These are phyloP conservation scores for Coremacera marginata DNA, from an alignment of 2,888 invertebrate genomes.

Conservation along the genomic window DNA sequence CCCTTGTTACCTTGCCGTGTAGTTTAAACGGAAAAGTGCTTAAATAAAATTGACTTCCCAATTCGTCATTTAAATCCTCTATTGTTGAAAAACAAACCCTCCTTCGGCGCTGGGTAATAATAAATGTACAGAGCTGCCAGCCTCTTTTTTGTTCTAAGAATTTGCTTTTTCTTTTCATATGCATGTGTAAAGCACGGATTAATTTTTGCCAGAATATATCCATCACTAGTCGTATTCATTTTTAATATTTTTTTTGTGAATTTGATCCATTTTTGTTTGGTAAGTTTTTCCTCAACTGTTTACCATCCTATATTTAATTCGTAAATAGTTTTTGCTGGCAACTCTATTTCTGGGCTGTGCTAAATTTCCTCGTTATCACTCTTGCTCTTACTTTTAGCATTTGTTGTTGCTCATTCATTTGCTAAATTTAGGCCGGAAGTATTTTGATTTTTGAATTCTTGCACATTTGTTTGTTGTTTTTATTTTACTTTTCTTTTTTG, in stretches of 20 bases:
- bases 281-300: too few species aligned
- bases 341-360: constrained; percentile 26
- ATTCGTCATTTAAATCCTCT: constrained; percentile 24
- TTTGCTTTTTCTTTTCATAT: too few species aligned
- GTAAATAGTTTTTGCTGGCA: neutral
- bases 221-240: neutral
- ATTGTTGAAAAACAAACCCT: neutral
- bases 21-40: too few species aligned
- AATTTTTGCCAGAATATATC: neutral
- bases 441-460: neutral
- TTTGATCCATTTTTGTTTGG: too few species aligned
- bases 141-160: too few species aligned
- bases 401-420: constrained; percentile 28
- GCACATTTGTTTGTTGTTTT: neutral
- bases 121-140: too few species aligned
- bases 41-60: too few species aligned
- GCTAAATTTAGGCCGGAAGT: constrained; percentile 28
- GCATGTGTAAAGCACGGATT: neutral
- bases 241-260: too few species aligned
- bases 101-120: neutral
- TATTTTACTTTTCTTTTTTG: neutral
- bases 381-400: constrained; percentile 1
- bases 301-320: neutral
- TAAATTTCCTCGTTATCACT: constrained; percentile 1
- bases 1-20: neutral